Evolutionary conservation across 1,140 invertebrate species (phyloP), one percentile per base, ranked within the genome.

Genomic region (Bombus superbus): DNA sequence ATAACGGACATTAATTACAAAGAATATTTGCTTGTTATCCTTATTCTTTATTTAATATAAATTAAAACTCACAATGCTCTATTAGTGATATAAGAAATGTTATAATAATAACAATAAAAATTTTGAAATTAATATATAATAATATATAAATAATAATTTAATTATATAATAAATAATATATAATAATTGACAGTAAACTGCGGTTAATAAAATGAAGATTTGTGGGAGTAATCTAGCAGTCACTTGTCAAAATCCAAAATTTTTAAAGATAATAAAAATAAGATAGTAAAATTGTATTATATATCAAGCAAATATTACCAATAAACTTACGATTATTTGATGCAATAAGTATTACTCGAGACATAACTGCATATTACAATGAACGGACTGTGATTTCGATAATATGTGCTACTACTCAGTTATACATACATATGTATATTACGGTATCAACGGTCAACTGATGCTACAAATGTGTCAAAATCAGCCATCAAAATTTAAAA

Each of bases 271-370:
- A 62, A 28, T 62, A 62, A 68, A 66, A 66, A 66, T 53, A 53
- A 66, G 3, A 25, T 40, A 64, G 9, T 11, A 66, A 44, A 47
- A 22, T 13, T 11, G n/a, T 22, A 44, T 35, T 25, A 25, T 78
- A 64, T 78, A 15, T 68, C 44, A 2, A 22, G 18, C 32, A 22
- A 64, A 32, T 35, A 75, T 81, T 74, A 74, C 59, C 18, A 28
- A 81, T 40, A 47, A 69, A 88, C 92, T 92, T 87, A 94, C 93
- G 82, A 42, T 81, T 89, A 80, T 82, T 89, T 35, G 89, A 86
- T 6, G 88, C 53, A 32, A 78, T 87, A 44, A 72, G 92, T 59
- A 92, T 84, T 6, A 73, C 72, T 47, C 83, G 91, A 77, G 86
- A 91, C 92, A 93, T 94, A n/a, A 86, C 62, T 76, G 28, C 42